A percentile compares a stretch with the other conserved stretches of the same genome.
phyloP scores from a whole-genome alignment of 2,113 vertebrate genomes.

The Microcebus jonahi region DNA sequence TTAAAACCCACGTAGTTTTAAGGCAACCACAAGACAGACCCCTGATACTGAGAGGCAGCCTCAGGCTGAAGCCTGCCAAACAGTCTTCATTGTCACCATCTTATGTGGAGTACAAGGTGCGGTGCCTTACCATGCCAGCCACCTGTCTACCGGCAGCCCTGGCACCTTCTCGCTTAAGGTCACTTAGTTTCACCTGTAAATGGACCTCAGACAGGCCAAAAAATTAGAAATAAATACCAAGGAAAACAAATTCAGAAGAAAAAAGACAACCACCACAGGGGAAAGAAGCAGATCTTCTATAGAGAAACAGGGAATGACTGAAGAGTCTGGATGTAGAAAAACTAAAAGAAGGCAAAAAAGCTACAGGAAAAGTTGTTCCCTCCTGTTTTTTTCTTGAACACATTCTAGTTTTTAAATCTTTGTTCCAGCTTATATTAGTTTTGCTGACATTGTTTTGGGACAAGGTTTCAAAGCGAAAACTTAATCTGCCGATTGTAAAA shows the following conservation, averaged over 20 bases:
- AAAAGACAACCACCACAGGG: neutral
- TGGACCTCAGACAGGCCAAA: neutral
- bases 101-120: fast-evolving
- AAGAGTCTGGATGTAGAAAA: neutral
- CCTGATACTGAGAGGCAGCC: neutral
- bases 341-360: neutral
- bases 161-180: neutral
- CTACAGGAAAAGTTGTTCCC: neutral
- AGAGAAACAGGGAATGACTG: neutral
- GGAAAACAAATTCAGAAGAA: neutral
- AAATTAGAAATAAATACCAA: neutral
- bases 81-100: neutral
- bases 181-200: neutral
- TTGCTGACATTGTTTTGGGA: neutral
- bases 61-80: neutral
- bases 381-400: neutral
- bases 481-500: neutral
- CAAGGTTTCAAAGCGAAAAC: neutral
- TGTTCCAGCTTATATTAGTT: neutral
- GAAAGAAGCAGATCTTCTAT: neutral
- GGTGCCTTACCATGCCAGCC: fast-evolving
- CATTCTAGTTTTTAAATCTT: neutral
- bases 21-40: neutral
- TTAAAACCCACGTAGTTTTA: neutral
- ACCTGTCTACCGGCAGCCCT: neutral